Percentiles rank a stretch among this genome's conserved stretches.
phyloP scores from a whole-genome alignment of 1,140 invertebrate genomes.

The Manduca sexta region DNA sequence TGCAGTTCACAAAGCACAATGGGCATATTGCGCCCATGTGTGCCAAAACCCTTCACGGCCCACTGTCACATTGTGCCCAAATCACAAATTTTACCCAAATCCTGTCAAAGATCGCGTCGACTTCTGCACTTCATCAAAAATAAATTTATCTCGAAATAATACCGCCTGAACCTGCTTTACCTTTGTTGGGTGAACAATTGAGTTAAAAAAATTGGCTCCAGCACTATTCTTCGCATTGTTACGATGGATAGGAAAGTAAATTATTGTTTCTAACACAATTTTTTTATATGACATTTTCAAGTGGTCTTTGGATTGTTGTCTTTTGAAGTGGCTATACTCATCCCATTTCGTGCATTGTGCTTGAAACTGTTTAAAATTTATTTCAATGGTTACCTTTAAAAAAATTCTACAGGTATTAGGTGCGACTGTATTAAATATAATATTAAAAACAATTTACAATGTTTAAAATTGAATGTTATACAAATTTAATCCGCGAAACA shows the following conservation, averaged over 20 bases:
- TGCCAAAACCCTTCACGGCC: constrained; percentile 48
- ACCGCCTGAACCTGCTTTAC: constrained; percentile 42
- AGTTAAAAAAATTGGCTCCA: constrained; percentile 33
- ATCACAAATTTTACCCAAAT: constrained; percentile 39
- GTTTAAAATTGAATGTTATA: too few species aligned
- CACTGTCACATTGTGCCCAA: constrained; percentile 42
- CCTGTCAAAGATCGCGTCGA: constrained; percentile 44
- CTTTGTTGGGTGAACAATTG: constrained; percentile 35
- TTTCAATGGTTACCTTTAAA: too few species aligned
- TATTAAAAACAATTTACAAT: too few species aligned
- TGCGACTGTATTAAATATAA: too few species aligned
- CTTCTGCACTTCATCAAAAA: constrained; percentile 71
- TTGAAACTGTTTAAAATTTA: not conserved
- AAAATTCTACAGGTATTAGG: too few species aligned
- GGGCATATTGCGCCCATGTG: constrained; percentile 63
- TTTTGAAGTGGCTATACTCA: constrained; percentile 2
- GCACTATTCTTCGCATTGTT: constrained; percentile 37
- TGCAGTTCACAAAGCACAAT: constrained; percentile 40
- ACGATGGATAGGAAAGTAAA: constrained; percentile 36
- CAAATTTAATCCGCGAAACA: too few species aligned
- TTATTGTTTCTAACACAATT: constrained; percentile 60
- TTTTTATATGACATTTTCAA: constrained; percentile 41
- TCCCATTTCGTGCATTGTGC: constrained; percentile 20
- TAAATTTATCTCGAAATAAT: constrained; percentile 62
- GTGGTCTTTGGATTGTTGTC: constrained; percentile 33